phyloP scores from a whole-genome alignment of 1,140 invertebrate genomes.

The Anoplolepis gracilipes region DNA sequence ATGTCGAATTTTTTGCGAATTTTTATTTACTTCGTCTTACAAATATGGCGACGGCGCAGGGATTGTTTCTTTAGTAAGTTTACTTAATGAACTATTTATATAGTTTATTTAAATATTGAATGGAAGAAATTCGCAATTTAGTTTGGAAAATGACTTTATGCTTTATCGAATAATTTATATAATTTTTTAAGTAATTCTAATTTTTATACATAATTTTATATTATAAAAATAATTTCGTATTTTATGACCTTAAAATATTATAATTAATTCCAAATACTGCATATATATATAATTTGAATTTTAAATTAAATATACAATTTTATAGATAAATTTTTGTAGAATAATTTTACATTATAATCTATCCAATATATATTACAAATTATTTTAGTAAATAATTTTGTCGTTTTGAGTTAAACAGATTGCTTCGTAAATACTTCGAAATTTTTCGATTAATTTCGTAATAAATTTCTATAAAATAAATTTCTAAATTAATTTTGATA shows the following conservation, averaged over 20 bases:
- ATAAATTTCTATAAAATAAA: constrained; percentile 12
- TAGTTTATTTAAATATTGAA: constrained; percentile 27
- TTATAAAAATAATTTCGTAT: constrained; percentile 57
- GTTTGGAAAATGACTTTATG: constrained; percentile 37
- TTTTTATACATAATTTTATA: constrained; percentile 45
- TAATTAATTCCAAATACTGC: constrained; percentile 51
- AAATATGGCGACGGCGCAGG: constrained; percentile 35
- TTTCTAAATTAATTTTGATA: constrained; percentile 10
- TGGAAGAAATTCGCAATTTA: constrained; percentile 44
- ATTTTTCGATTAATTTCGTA: constrained; percentile 26
- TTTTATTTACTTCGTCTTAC: constrained; percentile 12
- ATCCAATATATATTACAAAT: constrained; percentile 56
- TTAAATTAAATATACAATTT: constrained; percentile 45
- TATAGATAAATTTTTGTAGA: constrained; percentile 20
- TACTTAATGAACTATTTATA: constrained; percentile 16
- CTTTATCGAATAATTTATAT: constrained; percentile 26
- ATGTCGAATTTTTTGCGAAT: constrained; percentile 22
- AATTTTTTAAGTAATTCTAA: constrained; percentile 37
- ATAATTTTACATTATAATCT: constrained; percentile 42
- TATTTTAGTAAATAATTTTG: constrained; percentile 44
- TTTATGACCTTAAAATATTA: constrained; percentile 49
- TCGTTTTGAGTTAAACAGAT: constrained; percentile 25
- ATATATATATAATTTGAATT: constrained; percentile 50
- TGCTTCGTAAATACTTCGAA: constrained; percentile 39
- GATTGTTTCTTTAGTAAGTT: constrained; percentile 27